These are phyloP conservation scores for Epinotia bilunana DNA, from an alignment of 2,888 invertebrate genomes.

Conservation along the genomic window DNA sequence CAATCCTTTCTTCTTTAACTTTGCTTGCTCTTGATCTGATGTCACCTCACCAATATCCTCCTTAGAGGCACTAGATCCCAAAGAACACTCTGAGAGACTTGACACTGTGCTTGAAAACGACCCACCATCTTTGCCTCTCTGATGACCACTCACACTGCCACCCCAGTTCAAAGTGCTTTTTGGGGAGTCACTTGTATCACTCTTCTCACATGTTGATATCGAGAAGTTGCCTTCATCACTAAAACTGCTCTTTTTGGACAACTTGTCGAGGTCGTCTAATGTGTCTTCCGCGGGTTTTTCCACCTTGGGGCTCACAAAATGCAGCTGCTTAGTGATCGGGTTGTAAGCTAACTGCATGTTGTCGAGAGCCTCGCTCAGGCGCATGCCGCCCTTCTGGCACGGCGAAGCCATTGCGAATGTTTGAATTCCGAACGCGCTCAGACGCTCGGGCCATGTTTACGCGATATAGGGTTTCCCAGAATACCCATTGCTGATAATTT, in stretches of 20 bases:
- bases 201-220: slow-evolving; percentile 80
- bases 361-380: slow-evolving; percentile 88
- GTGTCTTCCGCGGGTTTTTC: slow-evolving; percentile 68
- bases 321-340: slow-evolving; percentile 89
- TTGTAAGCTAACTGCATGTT: slow-evolving; percentile 90
- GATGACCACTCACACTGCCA: slow-evolving; percentile 78
- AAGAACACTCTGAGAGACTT: slow-evolving; percentile 88
- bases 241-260: slow-evolving; percentile 81
- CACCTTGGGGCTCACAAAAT: slow-evolving; percentile 83
- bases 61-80: slow-evolving; percentile 84
- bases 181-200: slow-evolving; percentile 81
- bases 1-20: slow-evolving; percentile 85
- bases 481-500: slow-evolving; percentile 57
- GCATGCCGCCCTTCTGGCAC: slow-evolving; percentile 83
- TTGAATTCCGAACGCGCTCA: slow-evolving; percentile 55
- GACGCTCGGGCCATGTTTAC: slow-evolving; percentile 63
- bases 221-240: slow-evolving; percentile 82
- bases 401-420: slow-evolving; percentile 68
- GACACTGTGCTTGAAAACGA: slow-evolving; percentile 89
- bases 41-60: slow-evolving; percentile 72
- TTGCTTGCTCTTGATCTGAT: slow-evolving; percentile 69
- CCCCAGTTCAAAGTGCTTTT: slow-evolving; percentile 81
- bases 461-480: slow-evolving; percentile 49
- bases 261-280: slow-evolving; percentile 72
- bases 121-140: slow-evolving; percentile 84